phyloP scores from a whole-genome alignment of 1,140 invertebrate genomes.

The Ceratina calcarata region DNA sequence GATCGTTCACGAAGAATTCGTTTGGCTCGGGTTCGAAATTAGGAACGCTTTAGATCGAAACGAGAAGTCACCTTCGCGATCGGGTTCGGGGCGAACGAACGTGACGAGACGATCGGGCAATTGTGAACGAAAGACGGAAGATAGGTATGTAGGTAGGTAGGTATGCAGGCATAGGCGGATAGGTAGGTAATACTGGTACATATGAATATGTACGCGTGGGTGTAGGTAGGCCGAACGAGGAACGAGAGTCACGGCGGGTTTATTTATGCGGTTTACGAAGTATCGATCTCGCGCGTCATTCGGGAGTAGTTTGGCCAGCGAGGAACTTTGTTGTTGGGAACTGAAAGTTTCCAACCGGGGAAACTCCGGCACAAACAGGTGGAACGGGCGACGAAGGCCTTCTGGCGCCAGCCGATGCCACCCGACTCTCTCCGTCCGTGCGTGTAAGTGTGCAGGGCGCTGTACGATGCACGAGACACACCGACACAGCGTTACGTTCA shows the following conservation, averaged over 20 bases:
- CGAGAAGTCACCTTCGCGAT: neutral
- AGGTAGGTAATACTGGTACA: too few species aligned
- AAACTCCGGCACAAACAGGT: conserved; percentile 71
- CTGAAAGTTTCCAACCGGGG: conserved; percentile 62
- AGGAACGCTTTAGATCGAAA: neutral
- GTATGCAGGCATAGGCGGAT: too few species aligned
- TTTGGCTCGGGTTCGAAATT: neutral
- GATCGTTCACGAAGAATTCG: neutral
- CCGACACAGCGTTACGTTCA: neutral
- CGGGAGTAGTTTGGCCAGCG: conserved; percentile 64
- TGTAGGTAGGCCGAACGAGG: conserved; percentile 17
- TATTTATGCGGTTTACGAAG: conserved; percentile 67
- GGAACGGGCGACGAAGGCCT: conserved; percentile 65
- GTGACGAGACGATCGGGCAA: too few species aligned
- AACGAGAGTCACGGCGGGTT: conserved; percentile 47
- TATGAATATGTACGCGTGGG: too few species aligned
- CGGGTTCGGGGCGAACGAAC: too few species aligned
- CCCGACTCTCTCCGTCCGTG: neutral
- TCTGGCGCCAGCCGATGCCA: conserved; percentile 64
- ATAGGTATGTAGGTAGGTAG: too few species aligned
- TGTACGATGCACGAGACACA: conserved; percentile 13
- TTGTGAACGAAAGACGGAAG: too few species aligned
- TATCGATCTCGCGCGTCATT: conserved; percentile 64
- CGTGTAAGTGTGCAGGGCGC: neutral
- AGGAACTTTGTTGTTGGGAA: conserved; percentile 66